A percentile compares a stretch with the other conserved stretches of the same genome.
phyloP scores from a whole-genome alignment of 2,888 invertebrate genomes.

The Euspilapteryx auroguttella region DNA sequence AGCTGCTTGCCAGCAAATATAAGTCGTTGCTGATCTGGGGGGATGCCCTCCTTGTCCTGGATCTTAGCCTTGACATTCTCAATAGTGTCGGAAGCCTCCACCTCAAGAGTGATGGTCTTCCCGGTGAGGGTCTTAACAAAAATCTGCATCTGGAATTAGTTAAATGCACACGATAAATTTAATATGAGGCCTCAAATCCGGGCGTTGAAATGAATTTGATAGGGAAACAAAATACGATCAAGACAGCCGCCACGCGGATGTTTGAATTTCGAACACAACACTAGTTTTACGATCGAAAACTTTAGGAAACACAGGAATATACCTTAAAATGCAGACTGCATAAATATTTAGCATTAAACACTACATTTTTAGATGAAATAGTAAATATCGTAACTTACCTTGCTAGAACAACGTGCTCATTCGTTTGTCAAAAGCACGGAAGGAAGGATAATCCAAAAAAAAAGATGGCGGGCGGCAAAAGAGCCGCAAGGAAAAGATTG shows the following conservation, averaged over 20 bases:
- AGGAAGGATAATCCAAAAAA: slow-evolving; percentile 9
- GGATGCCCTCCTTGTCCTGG: no score
- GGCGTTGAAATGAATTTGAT: no score
- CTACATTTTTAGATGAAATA: background rate
- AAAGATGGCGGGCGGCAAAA: slow-evolving; percentile 20
- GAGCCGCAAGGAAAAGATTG: no score
- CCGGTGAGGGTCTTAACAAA: slow-evolving; percentile 94
- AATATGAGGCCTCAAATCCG: no score
- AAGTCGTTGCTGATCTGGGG: no score
- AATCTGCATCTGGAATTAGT: slow-evolving; percentile 97
- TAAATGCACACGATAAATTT: no score
- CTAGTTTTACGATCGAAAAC: no score
- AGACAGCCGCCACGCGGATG: slow-evolving; percentile 38
- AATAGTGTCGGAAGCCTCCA: no score
- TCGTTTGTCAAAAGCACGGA: slow-evolving; percentile 19
- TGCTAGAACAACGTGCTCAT: slow-evolving; percentile 34
- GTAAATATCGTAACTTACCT: slow-evolving; percentile 18
- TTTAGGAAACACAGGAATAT: no score
- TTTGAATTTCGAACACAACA: slow-evolving; percentile 26
- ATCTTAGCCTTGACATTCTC: no score
- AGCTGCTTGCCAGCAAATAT: no score
- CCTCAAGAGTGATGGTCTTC: slow-evolving; percentile 92
- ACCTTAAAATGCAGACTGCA: background rate
- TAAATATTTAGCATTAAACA: background rate
- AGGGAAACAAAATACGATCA: no score